phyloP scores from a whole-genome alignment of 2,113 vertebrate species.

The Xiphophorus couchianus region DNA sequence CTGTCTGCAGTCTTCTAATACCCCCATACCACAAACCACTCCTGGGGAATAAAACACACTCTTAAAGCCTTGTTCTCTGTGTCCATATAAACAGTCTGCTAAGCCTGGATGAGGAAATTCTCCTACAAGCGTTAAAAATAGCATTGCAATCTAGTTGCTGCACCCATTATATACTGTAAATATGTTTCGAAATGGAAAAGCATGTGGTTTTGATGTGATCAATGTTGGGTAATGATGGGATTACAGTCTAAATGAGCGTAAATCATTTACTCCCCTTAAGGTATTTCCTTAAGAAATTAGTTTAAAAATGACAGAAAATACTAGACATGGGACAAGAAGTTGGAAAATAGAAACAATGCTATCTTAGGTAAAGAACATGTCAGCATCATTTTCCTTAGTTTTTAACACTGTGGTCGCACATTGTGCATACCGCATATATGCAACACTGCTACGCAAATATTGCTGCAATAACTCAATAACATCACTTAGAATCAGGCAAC shows the following conservation, averaged over 20 bases:
- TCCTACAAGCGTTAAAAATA: constrained; percentile 33
- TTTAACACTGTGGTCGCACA: too few species aligned
- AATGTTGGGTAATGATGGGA: too few species aligned
- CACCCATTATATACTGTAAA: not conserved
- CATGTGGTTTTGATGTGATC: too few species aligned
- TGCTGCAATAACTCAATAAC: too few species aligned
- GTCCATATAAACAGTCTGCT: constrained; percentile 45
- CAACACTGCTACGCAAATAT: too few species aligned
- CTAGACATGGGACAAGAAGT: not conserved
- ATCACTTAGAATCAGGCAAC: too few species aligned
- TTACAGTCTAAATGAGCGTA: too few species aligned
- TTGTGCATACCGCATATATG: too few species aligned
- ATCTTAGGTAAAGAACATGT: too few species aligned
- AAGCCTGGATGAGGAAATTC: constrained; percentile 3
- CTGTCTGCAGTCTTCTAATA: constrained; percentile 44
- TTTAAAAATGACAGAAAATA: not conserved
- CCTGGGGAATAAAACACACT: constrained; percentile 29
- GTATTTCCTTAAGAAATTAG: not conserved
- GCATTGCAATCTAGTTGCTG: constrained; percentile 39
- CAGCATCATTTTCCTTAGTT: too few species aligned
- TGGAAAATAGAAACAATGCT: not conserved
- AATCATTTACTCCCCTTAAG: not conserved
- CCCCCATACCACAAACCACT: constrained; percentile 39
- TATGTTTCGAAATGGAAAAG: too few species aligned
- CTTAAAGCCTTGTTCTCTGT: constrained; percentile 22